Conservation (phyloP, 2,797 vertebrate genomes). For the Emydoidea blandingii region DNA sequence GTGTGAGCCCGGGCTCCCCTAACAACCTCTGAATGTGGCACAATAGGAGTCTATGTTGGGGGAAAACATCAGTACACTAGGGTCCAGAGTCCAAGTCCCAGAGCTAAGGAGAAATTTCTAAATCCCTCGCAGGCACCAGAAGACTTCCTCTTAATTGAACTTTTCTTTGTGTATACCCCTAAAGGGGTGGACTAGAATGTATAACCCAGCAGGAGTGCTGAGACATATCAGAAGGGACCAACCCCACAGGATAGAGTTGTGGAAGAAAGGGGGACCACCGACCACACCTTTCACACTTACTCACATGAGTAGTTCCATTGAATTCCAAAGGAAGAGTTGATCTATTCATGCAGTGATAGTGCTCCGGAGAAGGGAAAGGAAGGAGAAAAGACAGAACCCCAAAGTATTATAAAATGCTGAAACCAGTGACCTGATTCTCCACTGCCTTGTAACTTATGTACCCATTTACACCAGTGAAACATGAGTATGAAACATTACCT, state of each 20-base stretch:
- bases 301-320: neutral
- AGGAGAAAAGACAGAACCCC: neutral
- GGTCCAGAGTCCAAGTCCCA: neutral
- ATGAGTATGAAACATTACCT: neutral
- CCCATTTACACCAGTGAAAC: neutral
- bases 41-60: neutral
- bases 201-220: neutral
- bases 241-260: neutral
- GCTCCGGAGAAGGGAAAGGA: neutral
- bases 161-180: neutral
- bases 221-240: neutral
- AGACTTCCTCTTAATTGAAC: neutral
- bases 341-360: neutral
- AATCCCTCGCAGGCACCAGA: neutral
- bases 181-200: neutral
- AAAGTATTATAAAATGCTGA: neutral
- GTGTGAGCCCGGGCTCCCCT: fast-evolving
- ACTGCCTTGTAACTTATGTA: neutral
- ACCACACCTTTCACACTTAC: neutral
- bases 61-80: neutral
- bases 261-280: neutral
- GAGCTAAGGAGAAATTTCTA: neutral
- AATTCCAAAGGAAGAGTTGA: neutral
- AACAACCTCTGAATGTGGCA: neutral
- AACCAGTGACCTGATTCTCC: neutral